Evolutionary conservation across 2,888 invertebrate species (phyloP).

Genomic region (Torymus tubicola): DNA sequence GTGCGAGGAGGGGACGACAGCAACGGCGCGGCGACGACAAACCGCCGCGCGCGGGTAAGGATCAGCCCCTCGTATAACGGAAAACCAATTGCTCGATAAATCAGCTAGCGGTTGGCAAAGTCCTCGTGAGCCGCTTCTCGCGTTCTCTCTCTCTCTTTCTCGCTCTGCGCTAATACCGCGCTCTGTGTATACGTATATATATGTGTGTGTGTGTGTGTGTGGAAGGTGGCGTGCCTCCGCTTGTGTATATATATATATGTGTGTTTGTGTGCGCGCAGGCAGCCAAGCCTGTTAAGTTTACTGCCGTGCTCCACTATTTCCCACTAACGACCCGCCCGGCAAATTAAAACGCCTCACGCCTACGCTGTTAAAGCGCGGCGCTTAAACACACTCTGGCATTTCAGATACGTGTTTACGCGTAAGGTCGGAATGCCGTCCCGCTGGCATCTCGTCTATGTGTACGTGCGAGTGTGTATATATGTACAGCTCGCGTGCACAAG

Average conservation of each 20-base stretch:
- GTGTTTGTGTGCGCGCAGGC: conserved; percentile 45
- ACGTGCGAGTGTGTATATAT: not conserved
- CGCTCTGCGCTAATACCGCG: too few relatives aligned
- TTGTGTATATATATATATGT: conserved; percentile 40
- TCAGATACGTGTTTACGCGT: too few relatives aligned
- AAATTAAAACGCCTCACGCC: conserved; percentile 28
- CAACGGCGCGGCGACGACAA: too few relatives aligned
- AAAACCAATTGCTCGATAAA: conserved; percentile 64
- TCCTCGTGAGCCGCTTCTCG: conserved; percentile 50
- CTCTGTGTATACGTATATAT: conserved; percentile 62
- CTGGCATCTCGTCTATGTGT: not conserved
- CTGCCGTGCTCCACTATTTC: conserved; percentile 36
- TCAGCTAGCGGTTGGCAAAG: conserved; percentile 64
- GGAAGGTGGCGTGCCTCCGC: conserved; percentile 56
- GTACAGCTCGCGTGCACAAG: too few relatives aligned
- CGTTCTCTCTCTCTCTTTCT: too few relatives aligned
- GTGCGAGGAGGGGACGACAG: too few relatives aligned
- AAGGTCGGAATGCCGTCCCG: too few relatives aligned
- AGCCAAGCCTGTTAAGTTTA: conserved; percentile 63
- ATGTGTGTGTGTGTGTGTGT: not conserved
- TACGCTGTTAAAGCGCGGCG: not conserved
- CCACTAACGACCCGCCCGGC: conserved; percentile 27
- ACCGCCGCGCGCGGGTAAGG: conserved; percentile 3
- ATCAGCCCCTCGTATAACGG: conserved; percentile 31
- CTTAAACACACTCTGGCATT: not conserved